Percentiles rank a stretch among this genome's conserved stretches.
These are phyloP conservation scores for Plodia interpunctella DNA, from an alignment of 1,140 invertebrate species.

Conservation along the genomic window DNA sequence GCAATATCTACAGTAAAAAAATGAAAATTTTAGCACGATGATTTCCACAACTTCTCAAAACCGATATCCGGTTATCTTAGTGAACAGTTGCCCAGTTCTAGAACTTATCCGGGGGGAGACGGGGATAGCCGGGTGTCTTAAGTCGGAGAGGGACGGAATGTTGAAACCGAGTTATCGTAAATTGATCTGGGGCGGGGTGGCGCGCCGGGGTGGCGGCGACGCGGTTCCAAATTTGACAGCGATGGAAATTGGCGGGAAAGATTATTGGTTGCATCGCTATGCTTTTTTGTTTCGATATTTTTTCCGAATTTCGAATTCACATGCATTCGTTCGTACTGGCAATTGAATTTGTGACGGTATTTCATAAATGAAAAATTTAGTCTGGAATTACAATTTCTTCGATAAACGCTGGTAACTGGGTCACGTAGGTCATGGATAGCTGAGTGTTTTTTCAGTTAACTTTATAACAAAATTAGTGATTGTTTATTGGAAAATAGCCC, in stretches of 20 bases:
- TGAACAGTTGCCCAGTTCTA: conserved; percentile 49
- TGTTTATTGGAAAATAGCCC: conserved; percentile 3
- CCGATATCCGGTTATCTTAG: conserved; percentile 32
- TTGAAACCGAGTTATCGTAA: conserved; percentile 63
- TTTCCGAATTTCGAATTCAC: conserved; percentile 24
- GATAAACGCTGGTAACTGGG: conserved; percentile 29
- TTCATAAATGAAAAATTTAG: conserved; percentile 13
- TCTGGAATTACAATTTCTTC: conserved; percentile 26
- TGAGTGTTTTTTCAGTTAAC: neutral
- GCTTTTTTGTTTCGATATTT: conserved; percentile 22
- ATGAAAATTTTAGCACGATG: neutral
- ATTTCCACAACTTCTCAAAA: conserved; percentile 8
- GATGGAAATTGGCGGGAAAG: conserved; percentile 73
- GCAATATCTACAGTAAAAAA: neutral
- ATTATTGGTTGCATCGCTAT: conserved; percentile 57
- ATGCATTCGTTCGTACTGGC: conserved; percentile 9
- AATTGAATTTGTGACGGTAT: conserved; percentile 12
- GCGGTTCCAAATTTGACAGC: conserved; percentile 71
- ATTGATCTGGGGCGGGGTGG: conserved; percentile 60
- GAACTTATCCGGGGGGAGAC: conserved; percentile 60
- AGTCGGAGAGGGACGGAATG: conserved; percentile 54
- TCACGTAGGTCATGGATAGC: conserved; percentile 35
- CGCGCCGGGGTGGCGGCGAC: conserved; percentile 40
- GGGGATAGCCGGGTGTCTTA: conserved; percentile 58
- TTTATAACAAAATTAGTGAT: neutral